Conservation (phyloP, 2,113 vertebrate species). For the Platichthys stellatus region DNA sequence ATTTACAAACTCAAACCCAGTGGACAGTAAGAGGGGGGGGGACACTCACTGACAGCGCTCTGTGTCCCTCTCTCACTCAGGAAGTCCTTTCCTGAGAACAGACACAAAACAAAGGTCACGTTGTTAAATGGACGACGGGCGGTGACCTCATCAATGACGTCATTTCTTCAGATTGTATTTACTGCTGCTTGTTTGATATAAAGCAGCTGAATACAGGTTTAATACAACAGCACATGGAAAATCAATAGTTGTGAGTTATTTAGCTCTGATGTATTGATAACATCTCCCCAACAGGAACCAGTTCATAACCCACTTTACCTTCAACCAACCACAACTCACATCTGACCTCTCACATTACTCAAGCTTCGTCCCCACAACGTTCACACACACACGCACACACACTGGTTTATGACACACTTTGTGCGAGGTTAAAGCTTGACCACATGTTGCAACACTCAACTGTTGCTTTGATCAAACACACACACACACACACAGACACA, state of each 20-base stretch:
- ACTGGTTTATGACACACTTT: constrained; percentile 10
- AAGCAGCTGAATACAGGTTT: no score
- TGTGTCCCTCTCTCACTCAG: constrained; percentile 83
- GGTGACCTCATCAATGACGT: no score
- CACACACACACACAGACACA: neutral
- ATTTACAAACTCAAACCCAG: neutral
- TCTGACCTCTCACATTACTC: no score
- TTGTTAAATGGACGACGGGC: neutral
- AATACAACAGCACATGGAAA: no score
- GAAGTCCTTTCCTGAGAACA: constrained; percentile 85
- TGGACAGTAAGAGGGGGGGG: no score
- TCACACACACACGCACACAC: neutral
- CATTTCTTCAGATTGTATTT: no score
- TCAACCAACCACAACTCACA: no score
- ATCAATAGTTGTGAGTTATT: no score
- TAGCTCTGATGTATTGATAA: no score
- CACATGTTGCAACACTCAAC: constrained; percentile 22
- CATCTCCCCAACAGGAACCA: no score
- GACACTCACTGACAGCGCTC: constrained; percentile 88
- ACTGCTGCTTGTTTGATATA: no score
- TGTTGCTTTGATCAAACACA: neutral
- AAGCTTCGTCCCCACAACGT: neutral
- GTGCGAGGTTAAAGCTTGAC: constrained; percentile 39
- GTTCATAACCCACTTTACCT: no score
- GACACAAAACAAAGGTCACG: neutral